phyloP scores from a whole-genome alignment of 1,140 invertebrate genomes.

The Andrena cerasifolii region DNA sequence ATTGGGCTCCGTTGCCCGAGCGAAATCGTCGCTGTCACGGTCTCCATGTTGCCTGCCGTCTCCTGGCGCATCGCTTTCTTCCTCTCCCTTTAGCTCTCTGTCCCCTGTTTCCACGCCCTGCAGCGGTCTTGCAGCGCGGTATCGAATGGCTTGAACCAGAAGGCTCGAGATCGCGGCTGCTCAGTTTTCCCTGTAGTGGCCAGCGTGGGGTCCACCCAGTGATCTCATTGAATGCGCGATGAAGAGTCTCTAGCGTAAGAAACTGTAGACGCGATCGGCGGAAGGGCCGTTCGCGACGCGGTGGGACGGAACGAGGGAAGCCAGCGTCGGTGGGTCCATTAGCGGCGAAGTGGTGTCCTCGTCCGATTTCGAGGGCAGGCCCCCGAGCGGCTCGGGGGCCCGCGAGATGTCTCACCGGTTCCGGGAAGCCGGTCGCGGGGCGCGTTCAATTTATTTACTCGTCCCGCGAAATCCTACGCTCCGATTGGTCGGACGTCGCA shows the following conservation, averaged over 20 bases:
- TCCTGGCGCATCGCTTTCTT: constrained; percentile 53
- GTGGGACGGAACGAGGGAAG: not conserved
- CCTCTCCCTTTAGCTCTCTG: constrained; percentile 23
- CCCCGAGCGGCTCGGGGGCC: not conserved
- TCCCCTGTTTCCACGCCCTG: constrained; percentile 12
- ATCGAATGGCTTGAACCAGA: too few species aligned
- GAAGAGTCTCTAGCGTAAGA: too few species aligned
- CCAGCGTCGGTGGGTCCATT: not conserved
- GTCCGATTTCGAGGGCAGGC: constrained; percentile 1
- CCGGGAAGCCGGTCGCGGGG: constrained; percentile 57
- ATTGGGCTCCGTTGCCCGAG: constrained; percentile 43
- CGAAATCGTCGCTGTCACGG: constrained; percentile 61
- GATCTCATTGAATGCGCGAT: too few species aligned
- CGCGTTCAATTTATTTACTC: constrained; percentile 68
- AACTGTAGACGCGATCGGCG: too few species aligned
- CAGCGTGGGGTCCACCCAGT: too few species aligned
- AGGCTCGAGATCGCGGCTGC: too few species aligned
- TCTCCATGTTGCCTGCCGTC: constrained; percentile 63
- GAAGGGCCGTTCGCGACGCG: too few species aligned
- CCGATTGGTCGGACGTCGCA: constrained; percentile 53
- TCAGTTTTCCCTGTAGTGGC: too few species aligned
- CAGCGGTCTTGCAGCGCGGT: too few species aligned
- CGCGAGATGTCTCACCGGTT: constrained; percentile 56
- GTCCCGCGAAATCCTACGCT: constrained; percentile 53
- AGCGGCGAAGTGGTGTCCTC: too few species aligned